Percentiles rank a stretch among this genome's conserved stretches.
Conservation (phyloP, 2,797 vertebrate species). For the Podargus strigoides region DNA sequence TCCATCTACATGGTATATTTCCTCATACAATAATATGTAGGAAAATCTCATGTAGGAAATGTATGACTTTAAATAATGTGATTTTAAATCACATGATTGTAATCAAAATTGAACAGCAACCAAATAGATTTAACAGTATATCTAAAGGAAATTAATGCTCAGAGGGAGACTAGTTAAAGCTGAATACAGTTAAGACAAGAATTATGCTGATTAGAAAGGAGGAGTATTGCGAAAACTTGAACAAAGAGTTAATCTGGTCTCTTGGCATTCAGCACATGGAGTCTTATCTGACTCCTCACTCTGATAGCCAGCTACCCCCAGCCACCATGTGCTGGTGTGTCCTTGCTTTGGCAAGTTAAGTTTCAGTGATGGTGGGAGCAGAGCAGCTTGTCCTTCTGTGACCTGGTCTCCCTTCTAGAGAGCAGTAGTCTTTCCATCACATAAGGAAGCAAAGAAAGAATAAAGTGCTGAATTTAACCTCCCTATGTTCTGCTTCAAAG, state of each 20-base stretch:
- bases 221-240: neutral
- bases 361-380: neutral
- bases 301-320: neutral
- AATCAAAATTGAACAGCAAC: neutral
- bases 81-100: neutral
- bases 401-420: neutral
- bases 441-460: neutral
- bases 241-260: neutral
- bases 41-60: neutral
- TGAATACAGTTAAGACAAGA: neutral
- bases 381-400: neutral
- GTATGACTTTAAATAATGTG: neutral
- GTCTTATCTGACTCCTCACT: neutral
- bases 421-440: neutral
- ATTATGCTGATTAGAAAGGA: neutral
- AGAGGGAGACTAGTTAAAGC: neutral
- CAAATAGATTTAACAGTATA: neutral
- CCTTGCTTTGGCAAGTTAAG: neutral
- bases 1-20: neutral
- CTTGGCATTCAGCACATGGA: neutral
- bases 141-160: neutral
- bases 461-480: neutral
- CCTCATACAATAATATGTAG: neutral
- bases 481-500: neutral
- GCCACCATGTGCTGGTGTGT: rapidly evolving